Evolutionary conservation across 2,888 invertebrate species (phyloP).

Genomic region (Acleris holmiana): DNA sequence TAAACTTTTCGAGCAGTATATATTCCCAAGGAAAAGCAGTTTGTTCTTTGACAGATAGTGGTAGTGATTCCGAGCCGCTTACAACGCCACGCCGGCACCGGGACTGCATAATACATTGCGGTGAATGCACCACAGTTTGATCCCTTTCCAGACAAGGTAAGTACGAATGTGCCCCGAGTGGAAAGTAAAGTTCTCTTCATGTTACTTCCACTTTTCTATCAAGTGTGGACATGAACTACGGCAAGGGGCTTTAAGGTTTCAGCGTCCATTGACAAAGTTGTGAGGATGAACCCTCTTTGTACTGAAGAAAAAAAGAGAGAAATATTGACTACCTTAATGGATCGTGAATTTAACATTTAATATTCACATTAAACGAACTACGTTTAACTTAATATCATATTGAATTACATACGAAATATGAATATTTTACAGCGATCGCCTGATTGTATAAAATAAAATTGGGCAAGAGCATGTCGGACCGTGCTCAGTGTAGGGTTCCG

Average conservation of each 20-base stretch:
- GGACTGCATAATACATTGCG: conserved; percentile 82
- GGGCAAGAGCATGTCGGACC: too few species aligned
- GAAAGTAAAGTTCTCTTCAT: conserved; percentile 80
- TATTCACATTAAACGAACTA: conserved; percentile 57
- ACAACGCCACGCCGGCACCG: conserved; percentile 64
- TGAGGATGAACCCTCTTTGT: conserved; percentile 75
- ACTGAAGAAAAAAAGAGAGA: too few species aligned
- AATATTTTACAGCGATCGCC: conserved; percentile 1
- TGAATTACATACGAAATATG: conserved; percentile 1
- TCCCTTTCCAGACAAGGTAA: conserved; percentile 82
- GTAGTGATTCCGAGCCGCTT: conserved; percentile 78
- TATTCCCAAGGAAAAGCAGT: conserved; percentile 67
- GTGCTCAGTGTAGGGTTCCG: too few species aligned
- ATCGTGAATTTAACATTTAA: conserved; percentile 27
- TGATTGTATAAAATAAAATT: conserved; percentile 5
- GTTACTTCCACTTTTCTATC: conserved; percentile 74
- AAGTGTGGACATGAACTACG: conserved; percentile 69
- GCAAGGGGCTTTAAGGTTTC: conserved; percentile 73
- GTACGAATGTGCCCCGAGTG: conserved; percentile 69
- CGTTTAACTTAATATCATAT: too few species aligned
- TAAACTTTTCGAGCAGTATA: conserved; percentile 69
- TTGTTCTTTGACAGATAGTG: conserved; percentile 58
- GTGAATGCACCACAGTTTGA: conserved; percentile 82
- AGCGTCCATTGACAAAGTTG: conserved; percentile 79
- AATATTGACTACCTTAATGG: conserved; percentile 61